phyloP scores from a whole-genome alignment of 2,888 invertebrate genomes.

The Chloroclysta siterata region DNA sequence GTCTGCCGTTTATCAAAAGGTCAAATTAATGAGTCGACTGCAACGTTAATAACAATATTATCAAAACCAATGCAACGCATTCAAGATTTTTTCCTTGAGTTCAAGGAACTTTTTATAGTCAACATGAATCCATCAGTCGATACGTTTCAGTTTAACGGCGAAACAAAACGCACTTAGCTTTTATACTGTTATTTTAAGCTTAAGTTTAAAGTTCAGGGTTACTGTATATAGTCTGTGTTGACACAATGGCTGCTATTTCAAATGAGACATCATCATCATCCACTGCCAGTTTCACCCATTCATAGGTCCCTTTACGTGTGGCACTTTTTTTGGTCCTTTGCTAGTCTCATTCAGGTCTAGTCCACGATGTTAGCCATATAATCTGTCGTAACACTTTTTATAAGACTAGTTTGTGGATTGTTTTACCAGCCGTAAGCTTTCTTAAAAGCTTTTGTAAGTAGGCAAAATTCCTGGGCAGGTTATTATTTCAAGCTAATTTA shows the following conservation, averaged over 20 bases:
- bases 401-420: too few species aligned
- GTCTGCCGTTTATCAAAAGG: slow-evolving; percentile 30
- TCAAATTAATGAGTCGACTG: slow-evolving; percentile 46
- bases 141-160: slow-evolving; percentile 64
- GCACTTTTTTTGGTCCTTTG: too few species aligned
- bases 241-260: neutral
- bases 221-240: slow-evolving; percentile 1
- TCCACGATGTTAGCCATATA: too few species aligned
- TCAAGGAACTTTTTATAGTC: slow-evolving; percentile 67
- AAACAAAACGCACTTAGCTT: slow-evolving; percentile 52
- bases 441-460: too few species aligned
- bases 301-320: too few species aligned
- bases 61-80: slow-evolving; percentile 46
- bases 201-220: slow-evolving; percentile 47
- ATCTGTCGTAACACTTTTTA: too few species aligned
- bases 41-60: slow-evolving; percentile 56
- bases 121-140: slow-evolving; percentile 67
- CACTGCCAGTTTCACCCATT: neutral
- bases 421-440: too few species aligned
- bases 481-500: too few species aligned
- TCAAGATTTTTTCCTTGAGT: slow-evolving; percentile 52
- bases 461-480: too few species aligned
- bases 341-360: too few species aligned
- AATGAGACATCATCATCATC: neutral
- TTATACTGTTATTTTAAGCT: slow-evolving; percentile 37